A percentile compares a stretch with the other conserved stretches of the same genome.
Evolutionary conservation across 1,140 invertebrate genomes (phyloP).

Genomic region (Condylostylus longicornis): DNA sequence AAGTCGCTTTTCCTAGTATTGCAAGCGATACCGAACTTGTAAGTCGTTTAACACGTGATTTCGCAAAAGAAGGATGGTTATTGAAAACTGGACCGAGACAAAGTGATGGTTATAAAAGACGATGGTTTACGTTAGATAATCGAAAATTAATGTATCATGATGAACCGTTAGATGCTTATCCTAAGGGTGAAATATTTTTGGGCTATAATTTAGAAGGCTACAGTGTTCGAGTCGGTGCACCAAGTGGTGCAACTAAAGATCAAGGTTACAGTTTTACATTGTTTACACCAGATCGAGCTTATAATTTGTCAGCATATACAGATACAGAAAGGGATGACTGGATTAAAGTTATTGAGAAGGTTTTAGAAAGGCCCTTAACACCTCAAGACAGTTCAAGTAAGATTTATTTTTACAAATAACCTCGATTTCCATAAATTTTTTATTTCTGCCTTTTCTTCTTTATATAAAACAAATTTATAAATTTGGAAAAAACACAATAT

Average conservation of each 20-base stretch:
- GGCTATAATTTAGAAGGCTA: constrained; percentile 63
- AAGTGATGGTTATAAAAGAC: constrained; percentile 62
- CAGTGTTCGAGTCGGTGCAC: constrained; percentile 43
- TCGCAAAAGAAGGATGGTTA: constrained; percentile 72
- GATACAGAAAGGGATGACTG: constrained; percentile 64
- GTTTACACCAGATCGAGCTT: constrained; percentile 68
- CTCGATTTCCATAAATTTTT: not conserved
- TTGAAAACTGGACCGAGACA: constrained; percentile 73
- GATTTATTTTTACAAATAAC: constrained; percentile 9
- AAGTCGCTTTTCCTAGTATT: constrained; percentile 71
- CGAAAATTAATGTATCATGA: constrained; percentile 84
- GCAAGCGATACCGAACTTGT: constrained; percentile 60
- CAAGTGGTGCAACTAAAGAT: constrained; percentile 54
- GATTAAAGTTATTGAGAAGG: constrained; percentile 58
- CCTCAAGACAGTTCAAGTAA: constrained; percentile 65
- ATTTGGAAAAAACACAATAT: not conserved
- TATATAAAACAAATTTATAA: no score
- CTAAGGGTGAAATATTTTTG: constrained; percentile 82
- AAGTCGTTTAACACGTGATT: constrained; percentile 60
- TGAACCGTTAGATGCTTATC: constrained; percentile 68
- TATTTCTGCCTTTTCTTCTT: constrained; percentile 4
- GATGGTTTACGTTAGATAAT: constrained; percentile 81
- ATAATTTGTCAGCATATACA: constrained; percentile 63
- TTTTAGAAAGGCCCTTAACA: constrained; percentile 60
- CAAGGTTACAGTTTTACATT: constrained; percentile 71